Evolutionary conservation across 2,888 invertebrate genomes (phyloP).

Genomic region (Drosophila koepferae): DNA sequence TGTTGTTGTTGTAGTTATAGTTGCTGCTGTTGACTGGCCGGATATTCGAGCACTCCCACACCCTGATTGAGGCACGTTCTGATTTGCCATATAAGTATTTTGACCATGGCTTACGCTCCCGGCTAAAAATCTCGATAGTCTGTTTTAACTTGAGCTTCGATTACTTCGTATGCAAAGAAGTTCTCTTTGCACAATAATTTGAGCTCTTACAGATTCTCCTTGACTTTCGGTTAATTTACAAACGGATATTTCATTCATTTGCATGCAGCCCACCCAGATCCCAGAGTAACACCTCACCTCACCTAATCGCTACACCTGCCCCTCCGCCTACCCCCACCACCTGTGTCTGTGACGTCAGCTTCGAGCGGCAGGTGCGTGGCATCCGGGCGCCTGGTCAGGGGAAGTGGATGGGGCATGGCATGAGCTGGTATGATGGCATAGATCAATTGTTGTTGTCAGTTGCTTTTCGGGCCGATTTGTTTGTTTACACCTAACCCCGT

Average conservation of each 20-base stretch:
- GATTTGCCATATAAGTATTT: slow-evolving; percentile 38
- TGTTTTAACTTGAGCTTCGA: slow-evolving; percentile 44
- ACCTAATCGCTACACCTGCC: no score
- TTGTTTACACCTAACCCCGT: slow-evolving; percentile 64
- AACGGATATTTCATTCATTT: slow-evolving; percentile 65
- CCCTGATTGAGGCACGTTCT: slow-evolving; percentile 23
- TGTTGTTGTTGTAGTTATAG: slow-evolving; percentile 10
- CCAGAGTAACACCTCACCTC: background rate
- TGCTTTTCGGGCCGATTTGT: slow-evolving; percentile 51
- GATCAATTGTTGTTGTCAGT: slow-evolving; percentile 75
- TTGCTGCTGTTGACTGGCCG: slow-evolving; percentile 34
- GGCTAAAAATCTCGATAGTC: background rate
- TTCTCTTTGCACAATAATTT: slow-evolving; percentile 70
- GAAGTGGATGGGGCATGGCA: slow-evolving; percentile 16
- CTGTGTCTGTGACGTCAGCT: slow-evolving; percentile 48
- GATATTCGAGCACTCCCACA: slow-evolving; percentile 58
- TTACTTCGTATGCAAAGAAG: slow-evolving; percentile 64
- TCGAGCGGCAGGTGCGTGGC: slow-evolving; percentile 39
- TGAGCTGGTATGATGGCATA: slow-evolving; percentile 51
- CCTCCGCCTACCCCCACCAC: background rate
- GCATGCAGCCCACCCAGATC: slow-evolving; percentile 22
- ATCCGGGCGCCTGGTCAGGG: slow-evolving; percentile 36
- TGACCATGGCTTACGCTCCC: slow-evolving; percentile 38
- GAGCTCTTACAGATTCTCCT: slow-evolving; percentile 57
- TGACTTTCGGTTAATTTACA: slow-evolving; percentile 6